These are phyloP conservation scores for Oreotrochilus melanogaster DNA, from an alignment of 2,113 vertebrate genomes.

Conservation along the genomic window DNA sequence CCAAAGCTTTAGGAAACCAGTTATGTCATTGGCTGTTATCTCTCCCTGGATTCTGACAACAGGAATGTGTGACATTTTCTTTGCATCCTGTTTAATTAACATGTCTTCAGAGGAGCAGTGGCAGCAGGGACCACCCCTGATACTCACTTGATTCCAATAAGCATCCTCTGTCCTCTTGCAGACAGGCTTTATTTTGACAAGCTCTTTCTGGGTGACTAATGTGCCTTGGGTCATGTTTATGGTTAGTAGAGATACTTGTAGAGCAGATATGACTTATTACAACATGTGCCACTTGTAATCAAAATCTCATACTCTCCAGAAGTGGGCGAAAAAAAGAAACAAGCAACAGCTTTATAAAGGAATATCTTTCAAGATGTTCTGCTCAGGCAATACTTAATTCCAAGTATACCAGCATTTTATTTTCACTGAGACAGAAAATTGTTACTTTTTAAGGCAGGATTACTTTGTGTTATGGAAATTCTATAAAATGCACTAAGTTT, in stretches of 20 bases:
- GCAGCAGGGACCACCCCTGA: neutral
- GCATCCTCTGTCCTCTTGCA: neutral
- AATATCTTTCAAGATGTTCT: constrained; percentile 4
- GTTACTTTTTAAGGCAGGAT: constrained; percentile 2
- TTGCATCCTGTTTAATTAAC: constrained; percentile 23
- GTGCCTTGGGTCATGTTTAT: constrained; percentile 12
- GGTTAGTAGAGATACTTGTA: constrained; percentile 21
- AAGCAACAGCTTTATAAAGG: constrained; percentile 10
- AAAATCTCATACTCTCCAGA: constrained; percentile 25
- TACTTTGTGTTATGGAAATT: neutral
- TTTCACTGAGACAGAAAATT: neutral
- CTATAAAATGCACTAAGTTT: neutral
- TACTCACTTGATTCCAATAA: neutral
- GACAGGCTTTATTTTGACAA: constrained; percentile 36
- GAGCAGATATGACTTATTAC: constrained; percentile 44
- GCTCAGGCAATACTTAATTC: neutral
- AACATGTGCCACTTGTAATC: constrained; percentile 52
- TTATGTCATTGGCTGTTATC: neutral
- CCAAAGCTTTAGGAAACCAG: neutral
- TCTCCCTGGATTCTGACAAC: neutral
- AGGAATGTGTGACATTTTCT: neutral
- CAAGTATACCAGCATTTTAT: neutral
- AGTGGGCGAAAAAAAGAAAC: neutral
- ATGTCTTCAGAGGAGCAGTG: neutral
- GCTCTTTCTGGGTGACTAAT: constrained; percentile 13